phyloP scores from a whole-genome alignment of 2,888 invertebrate genomes.

The Tanytarsus gracilentus region DNA sequence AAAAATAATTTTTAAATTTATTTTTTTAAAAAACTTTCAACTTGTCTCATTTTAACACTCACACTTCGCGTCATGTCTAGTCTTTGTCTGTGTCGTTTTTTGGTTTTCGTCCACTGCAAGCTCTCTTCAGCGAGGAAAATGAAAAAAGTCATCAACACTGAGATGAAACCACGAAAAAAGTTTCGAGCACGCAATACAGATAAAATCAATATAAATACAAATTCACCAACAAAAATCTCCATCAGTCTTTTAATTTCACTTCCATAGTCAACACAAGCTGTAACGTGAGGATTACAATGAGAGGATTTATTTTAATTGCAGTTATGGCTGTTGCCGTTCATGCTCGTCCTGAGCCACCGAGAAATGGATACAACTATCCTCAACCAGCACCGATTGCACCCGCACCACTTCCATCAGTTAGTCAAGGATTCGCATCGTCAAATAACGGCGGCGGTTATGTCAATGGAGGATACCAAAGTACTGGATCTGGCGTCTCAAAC shows the following conservation, averaged over 20 bases:
- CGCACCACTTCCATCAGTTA: background rate
- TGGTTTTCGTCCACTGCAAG: too few species aligned
- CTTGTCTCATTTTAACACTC: too few species aligned
- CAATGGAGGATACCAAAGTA: background rate
- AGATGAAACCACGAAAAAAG: conserved; percentile 6
- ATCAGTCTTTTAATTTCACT: conserved; percentile 24
- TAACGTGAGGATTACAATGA: background rate
- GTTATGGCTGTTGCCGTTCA: conserved; percentile 9
- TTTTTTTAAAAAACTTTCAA: too few species aligned
- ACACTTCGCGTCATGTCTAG: too few species aligned
- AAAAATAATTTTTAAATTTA: too few species aligned
- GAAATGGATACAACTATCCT: conserved; percentile 1
- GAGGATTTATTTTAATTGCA: conserved; percentile 10
- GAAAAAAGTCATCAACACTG: background rate
- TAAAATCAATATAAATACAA: conserved; percentile 17
- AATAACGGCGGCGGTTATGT: background rate
- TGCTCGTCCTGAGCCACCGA: conserved; percentile 11
- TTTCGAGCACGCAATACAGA: conserved; percentile 19
- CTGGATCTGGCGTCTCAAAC: too few species aligned
- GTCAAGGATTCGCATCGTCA: background rate
- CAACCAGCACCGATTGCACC: background rate
- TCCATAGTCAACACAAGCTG: background rate
- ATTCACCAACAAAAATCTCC: conserved; percentile 14
- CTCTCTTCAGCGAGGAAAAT: background rate
- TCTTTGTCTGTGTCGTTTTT: too few species aligned